Evolutionary conservation across 2,113 vertebrate genomes (phyloP), one percentile per base, ranked within the genome.

Genomic region (Astatotilapia flaviijosephi): DNA sequence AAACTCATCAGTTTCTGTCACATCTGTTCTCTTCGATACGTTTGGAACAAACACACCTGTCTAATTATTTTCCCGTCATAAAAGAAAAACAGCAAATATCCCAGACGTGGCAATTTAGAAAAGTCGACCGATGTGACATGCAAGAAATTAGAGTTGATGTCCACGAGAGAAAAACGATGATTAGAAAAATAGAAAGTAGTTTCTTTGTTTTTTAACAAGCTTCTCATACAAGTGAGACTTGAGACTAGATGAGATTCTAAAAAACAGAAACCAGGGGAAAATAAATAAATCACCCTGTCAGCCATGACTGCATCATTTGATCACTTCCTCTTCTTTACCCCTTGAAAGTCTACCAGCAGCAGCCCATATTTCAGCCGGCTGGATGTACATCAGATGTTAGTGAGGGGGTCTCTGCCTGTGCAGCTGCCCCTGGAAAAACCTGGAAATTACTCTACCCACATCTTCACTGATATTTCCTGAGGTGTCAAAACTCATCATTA

Each of bases 351-450:
- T 37, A 37, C 33, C 31, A 65, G 60, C 31, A 62, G 58, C 17
- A 65, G 28, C 17, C 31, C 58, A 1, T 35, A n/a, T 0, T 62
- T 62, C 31, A 35, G 60, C 3, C 0, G 2, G 4, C 33, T 40
- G 33, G 33, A 21, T 40, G 19, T 40, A 21, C 62, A 40, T 21
- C 62, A 68, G 19, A 68, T n/a, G 0, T 68, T 40, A 68, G 13
- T 23, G 56, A 11, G 6, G 9, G 6, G 33, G 33, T 8, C 33
- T 37, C 33, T 37, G 33, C 33, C 4, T 37, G 0, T 21, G 33
- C 33, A n/a, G 33, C 60, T 65, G 33, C 60, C 33, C 19, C 15
- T 68, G 60, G 33, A 68, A 7, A 37, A 21, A 13, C 33, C 33
- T 21, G 33, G 60, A 68, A 37, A 37, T 21, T 1, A 65, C 33